Base-by-base conservation (phyloP, 1,140 invertebrate genomes). In the Diprion similis region DNA sequence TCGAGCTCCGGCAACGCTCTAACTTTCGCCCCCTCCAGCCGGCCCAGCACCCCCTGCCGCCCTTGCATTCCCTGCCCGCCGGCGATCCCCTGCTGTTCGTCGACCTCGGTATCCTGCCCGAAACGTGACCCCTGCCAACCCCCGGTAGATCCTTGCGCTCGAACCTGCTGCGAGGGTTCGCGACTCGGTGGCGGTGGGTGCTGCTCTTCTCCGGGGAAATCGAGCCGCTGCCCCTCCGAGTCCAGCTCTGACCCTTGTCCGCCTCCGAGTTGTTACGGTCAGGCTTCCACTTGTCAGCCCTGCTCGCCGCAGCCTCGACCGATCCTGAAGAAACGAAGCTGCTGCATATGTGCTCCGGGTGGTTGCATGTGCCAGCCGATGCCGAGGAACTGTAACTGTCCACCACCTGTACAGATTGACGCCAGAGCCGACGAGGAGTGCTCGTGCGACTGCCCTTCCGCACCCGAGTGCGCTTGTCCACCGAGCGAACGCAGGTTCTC, bases 401-500 rank as follows among this genome's bases (percentile, higher is more conserved):
- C 82, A 17, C 78, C 77, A 6, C 82, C 83, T 3, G 74, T 80
- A 10, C 80, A 82, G 46, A 71, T 82, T 0, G 79, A 83, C 46
- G 82, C 73, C 0, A 73, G 77, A 18, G 76, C 80, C 0, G 66
- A 77, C 1, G 76, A 59, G n/a, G 79, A 81, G 15, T 83, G 82
- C 11, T 73, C 76, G 8, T 84, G 81, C 66, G 79, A 82, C 2
- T 81, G 78, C 73, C 76, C 77, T 1, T 79, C 78, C 7, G 74
- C 76, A 0, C 76, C 80, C 1, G 80, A 84, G 73, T 84, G 83
- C 69, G 70, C 80, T 9, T 83, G 80, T 77, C 75, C 80, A 45
- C 81, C 82, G 7, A 80, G 77, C 65, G 82, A 85, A 24, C 78
- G 82, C 8, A 78, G 71, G 70, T 82, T 83, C 51, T 68, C 79